Evolutionary conservation across 2,888 invertebrate species (phyloP).

Genomic region (Heliconius sara): DNA sequence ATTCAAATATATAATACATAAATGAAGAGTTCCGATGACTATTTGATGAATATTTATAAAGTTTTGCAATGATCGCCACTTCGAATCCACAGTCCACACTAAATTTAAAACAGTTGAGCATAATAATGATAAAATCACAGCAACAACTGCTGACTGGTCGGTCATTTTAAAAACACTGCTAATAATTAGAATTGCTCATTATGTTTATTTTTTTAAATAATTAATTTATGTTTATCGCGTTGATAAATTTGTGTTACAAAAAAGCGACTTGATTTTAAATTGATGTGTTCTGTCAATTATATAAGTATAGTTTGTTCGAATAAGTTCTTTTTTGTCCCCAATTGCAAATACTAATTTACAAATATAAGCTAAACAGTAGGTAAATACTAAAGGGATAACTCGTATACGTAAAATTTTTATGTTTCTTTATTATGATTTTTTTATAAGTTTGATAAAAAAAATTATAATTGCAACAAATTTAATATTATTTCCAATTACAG

Average conservation of each 20-base stretch:
- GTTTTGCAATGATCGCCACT: conserved; percentile 50
- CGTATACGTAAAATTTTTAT: too few relatives aligned
- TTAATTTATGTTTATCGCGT: background rate
- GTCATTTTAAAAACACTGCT: conserved; percentile 7
- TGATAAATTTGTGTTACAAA: background rate
- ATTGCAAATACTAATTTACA: too few relatives aligned
- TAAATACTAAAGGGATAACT: too few relatives aligned
- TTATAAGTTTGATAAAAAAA: background rate
- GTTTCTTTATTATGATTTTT: too few relatives aligned
- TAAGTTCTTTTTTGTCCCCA: too few relatives aligned
- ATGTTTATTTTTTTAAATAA: background rate
- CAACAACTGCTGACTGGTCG: background rate
- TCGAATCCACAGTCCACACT: conserved; percentile 46
- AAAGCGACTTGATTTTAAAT: background rate
- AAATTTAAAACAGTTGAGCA: conserved; percentile 43
- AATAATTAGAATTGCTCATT: background rate
- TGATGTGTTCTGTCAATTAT: background rate
- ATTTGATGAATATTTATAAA: conserved; percentile 50
- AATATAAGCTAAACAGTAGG: too few relatives aligned
- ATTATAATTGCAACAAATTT: background rate
- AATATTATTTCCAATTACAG: background rate
- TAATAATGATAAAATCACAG: conserved; percentile 30
- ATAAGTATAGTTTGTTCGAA: background rate
- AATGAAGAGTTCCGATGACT: conserved; percentile 45
- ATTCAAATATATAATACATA: conserved; percentile 27